Conservation (phyloP, 2,888 invertebrate genomes). For the Coelogynopora nodosa region DNA sequence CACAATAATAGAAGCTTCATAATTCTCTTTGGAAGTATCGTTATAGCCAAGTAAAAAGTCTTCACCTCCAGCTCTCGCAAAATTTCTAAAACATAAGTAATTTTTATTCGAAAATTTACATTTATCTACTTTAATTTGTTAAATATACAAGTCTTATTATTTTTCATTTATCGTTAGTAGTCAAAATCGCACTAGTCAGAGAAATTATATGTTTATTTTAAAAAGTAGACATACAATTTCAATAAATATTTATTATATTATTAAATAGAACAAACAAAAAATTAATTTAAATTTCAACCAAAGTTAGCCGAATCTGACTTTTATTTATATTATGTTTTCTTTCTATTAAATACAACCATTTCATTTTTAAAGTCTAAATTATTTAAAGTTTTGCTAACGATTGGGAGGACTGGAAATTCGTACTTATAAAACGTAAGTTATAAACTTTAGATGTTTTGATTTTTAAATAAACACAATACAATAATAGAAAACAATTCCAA, state of each 20-base stretch:
- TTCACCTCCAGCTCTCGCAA: constrained; percentile 36
- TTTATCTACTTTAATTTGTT: background rate
- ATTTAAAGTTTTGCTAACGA: too few species aligned
- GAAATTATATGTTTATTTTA: background rate
- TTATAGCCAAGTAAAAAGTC: constrained; percentile 21
- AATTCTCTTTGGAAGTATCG: background rate
- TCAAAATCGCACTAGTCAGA: background rate
- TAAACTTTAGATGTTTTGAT: background rate
- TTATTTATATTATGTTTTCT: too few species aligned
- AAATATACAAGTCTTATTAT: too few species aligned
- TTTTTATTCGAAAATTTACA: background rate
- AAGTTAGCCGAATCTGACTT: too few species aligned
- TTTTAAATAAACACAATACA: background rate
- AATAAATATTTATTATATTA: too few species aligned
- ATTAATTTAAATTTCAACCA: too few species aligned
- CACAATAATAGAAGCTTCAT: background rate
- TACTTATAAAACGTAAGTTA: too few species aligned
- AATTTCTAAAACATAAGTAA: constrained; percentile 29
- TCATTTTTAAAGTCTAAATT: too few species aligned
- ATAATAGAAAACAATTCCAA: background rate
- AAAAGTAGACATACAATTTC: background rate
- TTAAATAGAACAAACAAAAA: too few species aligned
- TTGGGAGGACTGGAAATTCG: too few species aligned
- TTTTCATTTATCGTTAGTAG: too few species aligned
- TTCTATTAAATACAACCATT: too few species aligned